A percentile compares a stretch with the other conserved stretches of the same genome.
These are phyloP conservation scores for Galerucella nymphaeae DNA, from an alignment of 2,888 invertebrate species.

Conservation along the genomic window DNA sequence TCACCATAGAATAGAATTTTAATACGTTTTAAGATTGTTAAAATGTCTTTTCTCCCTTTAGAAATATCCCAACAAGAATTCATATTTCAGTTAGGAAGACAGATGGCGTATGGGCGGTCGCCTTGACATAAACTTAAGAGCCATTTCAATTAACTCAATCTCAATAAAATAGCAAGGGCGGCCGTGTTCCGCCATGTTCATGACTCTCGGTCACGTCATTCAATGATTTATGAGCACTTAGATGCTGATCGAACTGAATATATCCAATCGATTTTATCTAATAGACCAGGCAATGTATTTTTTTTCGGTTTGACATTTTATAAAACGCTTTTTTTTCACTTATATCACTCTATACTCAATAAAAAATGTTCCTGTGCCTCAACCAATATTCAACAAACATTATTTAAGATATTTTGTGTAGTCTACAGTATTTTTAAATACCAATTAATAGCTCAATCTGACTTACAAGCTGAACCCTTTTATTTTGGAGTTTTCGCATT, in stretches of 20 bases:
- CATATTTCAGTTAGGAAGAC: constrained; percentile 7
- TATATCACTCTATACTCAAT: too few species aligned
- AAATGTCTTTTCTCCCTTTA: too few species aligned
- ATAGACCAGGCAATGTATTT: not conserved
- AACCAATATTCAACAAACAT: too few species aligned
- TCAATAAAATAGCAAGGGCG: constrained; percentile 34
- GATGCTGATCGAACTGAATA: constrained; percentile 16
- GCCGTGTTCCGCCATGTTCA: constrained; percentile 32
- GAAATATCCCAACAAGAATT: not conserved
- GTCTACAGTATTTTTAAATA: too few species aligned
- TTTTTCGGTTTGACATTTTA: not conserved
- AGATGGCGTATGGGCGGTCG: constrained; percentile 24
- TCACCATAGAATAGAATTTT: not conserved
- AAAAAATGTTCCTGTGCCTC: too few species aligned
- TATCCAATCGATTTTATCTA: not conserved
- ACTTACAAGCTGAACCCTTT: too few species aligned
- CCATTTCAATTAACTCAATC: constrained; percentile 33
- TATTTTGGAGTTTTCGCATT: too few species aligned
- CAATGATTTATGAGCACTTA: constrained; percentile 27
- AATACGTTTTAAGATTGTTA: too few species aligned
- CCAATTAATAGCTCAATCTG: too few species aligned
- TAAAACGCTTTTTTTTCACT: too few species aligned
- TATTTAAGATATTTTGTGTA: too few species aligned
- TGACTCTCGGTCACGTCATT: constrained; percentile 32
- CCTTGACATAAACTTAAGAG: constrained; percentile 30